These are phyloP conservation scores for Micromesistius poutassou DNA, from an alignment of 2,797 vertebrate species.

Conservation along the genomic window DNA sequence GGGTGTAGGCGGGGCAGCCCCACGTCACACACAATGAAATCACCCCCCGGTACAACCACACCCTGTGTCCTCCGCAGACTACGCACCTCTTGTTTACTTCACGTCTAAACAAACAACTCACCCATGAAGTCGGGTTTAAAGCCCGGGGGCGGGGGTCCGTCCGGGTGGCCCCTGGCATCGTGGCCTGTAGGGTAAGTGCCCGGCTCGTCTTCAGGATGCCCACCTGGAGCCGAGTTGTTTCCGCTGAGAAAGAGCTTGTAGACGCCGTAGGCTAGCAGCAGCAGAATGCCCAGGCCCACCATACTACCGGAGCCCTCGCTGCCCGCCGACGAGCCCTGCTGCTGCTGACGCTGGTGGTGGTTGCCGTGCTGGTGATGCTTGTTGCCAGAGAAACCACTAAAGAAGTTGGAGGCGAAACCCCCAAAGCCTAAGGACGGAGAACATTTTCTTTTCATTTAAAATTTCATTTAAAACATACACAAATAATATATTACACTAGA, in stretches of 20 bases:
- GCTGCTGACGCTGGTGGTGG: slow-evolving; percentile 30
- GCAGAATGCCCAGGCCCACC: slow-evolving; percentile 72
- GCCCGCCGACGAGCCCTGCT: slow-evolving; percentile 33
- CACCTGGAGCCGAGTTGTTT: slow-evolving; percentile 37
- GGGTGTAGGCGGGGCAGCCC: no score
- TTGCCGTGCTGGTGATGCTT: slow-evolving; percentile 39
- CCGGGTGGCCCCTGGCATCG: slow-evolving; percentile 22
- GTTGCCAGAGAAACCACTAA: slow-evolving; percentile 58
- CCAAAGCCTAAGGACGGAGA: slow-evolving; percentile 37
- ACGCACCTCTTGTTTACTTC: no score
- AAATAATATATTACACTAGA: not conserved
- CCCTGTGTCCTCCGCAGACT: no score
- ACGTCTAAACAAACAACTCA: slow-evolving; percentile 39
- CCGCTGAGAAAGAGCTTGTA: slow-evolving; percentile 85
- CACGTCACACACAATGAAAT: no score
- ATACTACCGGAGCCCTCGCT: slow-evolving; percentile 57
- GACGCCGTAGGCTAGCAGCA: slow-evolving; percentile 77
- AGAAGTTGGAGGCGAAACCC: slow-evolving; percentile 71
- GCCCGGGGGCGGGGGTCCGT: slow-evolving; percentile 80
- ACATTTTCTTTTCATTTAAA: not conserved
- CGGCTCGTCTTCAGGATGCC: slow-evolving; percentile 6
- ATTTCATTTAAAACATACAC: not conserved
- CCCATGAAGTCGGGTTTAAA: slow-evolving; percentile 87
- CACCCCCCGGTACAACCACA: no score
- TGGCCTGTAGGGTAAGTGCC: slow-evolving; percentile 24